Conservation (phyloP, 2,797 vertebrate genomes). For the Pseudocheirus occidentalis region DNA sequence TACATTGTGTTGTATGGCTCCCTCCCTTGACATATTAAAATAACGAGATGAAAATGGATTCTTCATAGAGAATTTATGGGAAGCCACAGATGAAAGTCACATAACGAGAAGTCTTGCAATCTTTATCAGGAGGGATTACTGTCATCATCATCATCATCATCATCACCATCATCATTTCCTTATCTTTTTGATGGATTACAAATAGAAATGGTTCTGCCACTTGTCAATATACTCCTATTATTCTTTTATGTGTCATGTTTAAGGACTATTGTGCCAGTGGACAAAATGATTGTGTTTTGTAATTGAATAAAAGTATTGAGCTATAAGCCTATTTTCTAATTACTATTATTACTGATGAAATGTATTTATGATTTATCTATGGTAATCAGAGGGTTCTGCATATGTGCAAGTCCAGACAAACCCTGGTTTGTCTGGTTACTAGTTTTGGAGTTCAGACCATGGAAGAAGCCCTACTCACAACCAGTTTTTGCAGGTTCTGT, state of each 20-base stretch:
- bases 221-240: neutral
- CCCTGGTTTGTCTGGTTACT: neutral
- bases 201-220: neutral
- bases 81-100: neutral
- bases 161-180: neutral
- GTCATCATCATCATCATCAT: no score
- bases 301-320: neutral
- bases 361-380: neutral
- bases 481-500: neutral
- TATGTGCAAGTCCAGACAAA: fast-evolving
- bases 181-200: neutral
- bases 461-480: neutral
- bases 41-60: neutral
- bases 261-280: neutral
- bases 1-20: neutral
- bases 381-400: fast-evolving
- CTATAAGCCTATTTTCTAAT: neutral
- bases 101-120: neutral
- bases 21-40: neutral
- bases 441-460: neutral
- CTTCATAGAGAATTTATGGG: neutral
- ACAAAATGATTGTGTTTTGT: neutral
- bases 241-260: slow-evolving; percentile 4
- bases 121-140: neutral
- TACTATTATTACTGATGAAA: neutral